Conservation (phyloP, 30 jellyfish, hydroid and myxozoan genomes). For the Chrysaora quinquecirrha region DNA sequence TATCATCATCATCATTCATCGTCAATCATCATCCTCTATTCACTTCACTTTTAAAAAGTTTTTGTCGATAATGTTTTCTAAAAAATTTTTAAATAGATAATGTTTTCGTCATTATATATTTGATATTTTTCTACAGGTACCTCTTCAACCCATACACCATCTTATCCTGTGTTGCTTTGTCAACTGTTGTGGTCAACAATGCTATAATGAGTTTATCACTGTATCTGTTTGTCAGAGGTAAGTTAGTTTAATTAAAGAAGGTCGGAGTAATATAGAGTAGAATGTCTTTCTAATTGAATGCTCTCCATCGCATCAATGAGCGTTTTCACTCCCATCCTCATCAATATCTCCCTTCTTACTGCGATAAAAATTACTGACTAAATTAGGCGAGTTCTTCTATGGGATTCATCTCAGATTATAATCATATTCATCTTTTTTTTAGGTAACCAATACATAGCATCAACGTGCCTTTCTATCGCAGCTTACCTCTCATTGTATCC, state of each 20-base stretch:
- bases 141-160: constrained; percentile 81
- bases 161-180: constrained; percentile 77
- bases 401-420: not conserved
- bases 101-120: not conserved
- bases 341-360: not conserved
- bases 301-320: not conserved
- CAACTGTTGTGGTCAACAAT: constrained; percentile 67
- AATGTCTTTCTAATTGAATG: not conserved
- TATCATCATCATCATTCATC: too few relatives aligned
- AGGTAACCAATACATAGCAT: constrained; percentile 34
- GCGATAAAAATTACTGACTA: not conserved
- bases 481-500: constrained; percentile 63
- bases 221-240: constrained; percentile 62
- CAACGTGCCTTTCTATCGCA: constrained; percentile 29
- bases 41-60: not conserved
- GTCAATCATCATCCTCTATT: not conserved
- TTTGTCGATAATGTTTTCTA: not conserved
- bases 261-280: too few relatives aligned
- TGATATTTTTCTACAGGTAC: constrained; percentile 49
- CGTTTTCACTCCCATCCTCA: not conserved
- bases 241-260: not conserved
- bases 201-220: constrained; percentile 28
- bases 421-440: not conserved
- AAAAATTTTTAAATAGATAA: not conserved
- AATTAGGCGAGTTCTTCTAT: not conserved